phyloP scores from a whole-genome alignment of 2,113 vertebrate genomes.

The Mesocricetus auratus region DNA sequence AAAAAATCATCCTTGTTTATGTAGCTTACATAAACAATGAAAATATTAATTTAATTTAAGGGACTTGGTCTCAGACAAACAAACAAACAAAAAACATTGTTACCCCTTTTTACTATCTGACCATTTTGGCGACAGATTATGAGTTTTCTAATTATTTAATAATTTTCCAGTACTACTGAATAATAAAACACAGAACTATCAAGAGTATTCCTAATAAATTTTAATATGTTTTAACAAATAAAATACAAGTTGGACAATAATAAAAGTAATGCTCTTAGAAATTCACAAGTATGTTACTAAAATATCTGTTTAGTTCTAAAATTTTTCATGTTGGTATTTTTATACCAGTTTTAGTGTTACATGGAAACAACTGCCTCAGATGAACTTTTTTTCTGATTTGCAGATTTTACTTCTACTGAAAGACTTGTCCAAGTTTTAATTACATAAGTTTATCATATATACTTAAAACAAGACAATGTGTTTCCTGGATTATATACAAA shows the following conservation, averaged over 20 bases:
- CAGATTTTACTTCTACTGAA: constrained; percentile 55
- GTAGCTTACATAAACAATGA: neutral
- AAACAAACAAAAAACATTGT: neutral
- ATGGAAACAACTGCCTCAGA: neutral
- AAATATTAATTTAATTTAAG: neutral
- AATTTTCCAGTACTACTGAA: neutral
- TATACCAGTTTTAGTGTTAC: constrained; percentile 37
- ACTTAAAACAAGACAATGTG: neutral
- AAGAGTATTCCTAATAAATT: neutral
- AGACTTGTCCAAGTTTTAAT: neutral
- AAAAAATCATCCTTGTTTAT: neutral
- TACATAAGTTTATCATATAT: neutral
- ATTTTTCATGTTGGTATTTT: constrained; percentile 25
- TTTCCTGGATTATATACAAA: constrained; percentile 29
- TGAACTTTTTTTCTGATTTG: neutral
- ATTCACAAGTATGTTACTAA: constrained; percentile 7
- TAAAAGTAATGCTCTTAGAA: neutral
- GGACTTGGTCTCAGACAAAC: neutral
- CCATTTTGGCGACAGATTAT: neutral
- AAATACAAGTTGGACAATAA: neutral
- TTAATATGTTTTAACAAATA: constrained; percentile 7
- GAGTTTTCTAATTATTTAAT: neutral
- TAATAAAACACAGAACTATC: neutral
- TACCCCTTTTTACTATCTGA: neutral
- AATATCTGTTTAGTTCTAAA: neutral